phyloP scores from a whole-genome alignment of 64 coral and sea anemone species.

The Acropora yongei region DNA sequence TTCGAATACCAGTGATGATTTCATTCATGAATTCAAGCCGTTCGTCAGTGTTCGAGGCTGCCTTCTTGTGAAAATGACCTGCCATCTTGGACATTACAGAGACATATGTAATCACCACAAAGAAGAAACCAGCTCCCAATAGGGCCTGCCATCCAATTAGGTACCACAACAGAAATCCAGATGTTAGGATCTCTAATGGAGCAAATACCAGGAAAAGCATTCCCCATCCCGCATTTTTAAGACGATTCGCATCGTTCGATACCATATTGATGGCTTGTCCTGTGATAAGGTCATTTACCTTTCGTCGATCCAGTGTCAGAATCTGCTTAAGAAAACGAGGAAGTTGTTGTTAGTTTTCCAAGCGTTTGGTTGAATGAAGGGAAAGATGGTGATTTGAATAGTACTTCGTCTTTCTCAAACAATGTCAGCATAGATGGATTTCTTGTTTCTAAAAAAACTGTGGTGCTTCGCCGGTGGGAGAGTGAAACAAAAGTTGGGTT shows the following conservation, averaged over 20 bases:
- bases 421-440: too few relatives aligned
- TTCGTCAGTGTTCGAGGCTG: constrained; percentile 35
- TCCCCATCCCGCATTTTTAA: constrained; percentile 14
- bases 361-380: not conserved
- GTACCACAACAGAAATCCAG: constrained; percentile 24
- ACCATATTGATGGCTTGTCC: constrained; percentile 54
- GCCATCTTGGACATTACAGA: constrained; percentile 38
- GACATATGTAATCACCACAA: constrained; percentile 24
- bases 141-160: constrained; percentile 68
- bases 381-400: not conserved
- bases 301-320: constrained; percentile 12
- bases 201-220: constrained; percentile 27
- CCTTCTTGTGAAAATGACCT: not conserved
- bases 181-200: constrained; percentile 30
- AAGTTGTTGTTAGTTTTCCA: not conserved
- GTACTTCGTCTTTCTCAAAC: too few relatives aligned
- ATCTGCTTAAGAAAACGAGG: constrained; percentile 3
- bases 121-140: constrained; percentile 27
- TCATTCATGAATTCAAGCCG: constrained; percentile 56
- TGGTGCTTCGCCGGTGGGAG: too few relatives aligned
- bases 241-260: constrained; percentile 46
- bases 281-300: constrained; percentile 13
- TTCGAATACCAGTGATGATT: constrained; percentile 51
- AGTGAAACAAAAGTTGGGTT: too few relatives aligned
- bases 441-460: too few relatives aligned